Evolutionary conservation across 2,113 vertebrate species (phyloP).

Genomic region (Leptocoma aspasia): DNA sequence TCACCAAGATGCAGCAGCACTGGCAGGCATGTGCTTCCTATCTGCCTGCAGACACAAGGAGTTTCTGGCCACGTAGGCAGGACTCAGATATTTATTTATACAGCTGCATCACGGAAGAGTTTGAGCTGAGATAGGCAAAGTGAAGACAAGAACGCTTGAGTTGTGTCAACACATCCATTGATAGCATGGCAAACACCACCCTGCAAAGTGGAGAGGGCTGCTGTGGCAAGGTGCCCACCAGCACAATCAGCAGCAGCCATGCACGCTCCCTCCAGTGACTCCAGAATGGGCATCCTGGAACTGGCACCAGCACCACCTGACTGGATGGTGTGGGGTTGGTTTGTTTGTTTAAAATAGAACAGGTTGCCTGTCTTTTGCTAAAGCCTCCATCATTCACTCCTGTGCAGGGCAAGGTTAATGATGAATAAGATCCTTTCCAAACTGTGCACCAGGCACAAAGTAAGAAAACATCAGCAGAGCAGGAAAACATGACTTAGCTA

Average conservation of each 20-base stretch:
- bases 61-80: neutral
- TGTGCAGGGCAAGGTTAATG: neutral
- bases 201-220: neutral
- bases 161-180: neutral
- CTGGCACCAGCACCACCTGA: neutral
- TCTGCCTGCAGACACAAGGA: neutral
- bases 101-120: neutral
- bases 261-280: accelerated
- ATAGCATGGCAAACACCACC: neutral
- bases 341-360: neutral
- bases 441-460: neutral
- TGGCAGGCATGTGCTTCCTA: neutral
- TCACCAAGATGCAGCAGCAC: neutral
- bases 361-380: neutral
- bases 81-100: neutral
- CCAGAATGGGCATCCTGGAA: accelerated
- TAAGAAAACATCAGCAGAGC: neutral
- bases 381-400: neutral
- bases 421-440: neutral
- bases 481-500: neutral
- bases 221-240: neutral
- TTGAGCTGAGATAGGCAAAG: neutral
- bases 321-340: neutral
- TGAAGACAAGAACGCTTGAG: accelerated
- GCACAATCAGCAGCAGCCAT: accelerated